Base-by-base conservation (phyloP, 1,140 invertebrate genomes). In the Brachionus angularis region DNA sequence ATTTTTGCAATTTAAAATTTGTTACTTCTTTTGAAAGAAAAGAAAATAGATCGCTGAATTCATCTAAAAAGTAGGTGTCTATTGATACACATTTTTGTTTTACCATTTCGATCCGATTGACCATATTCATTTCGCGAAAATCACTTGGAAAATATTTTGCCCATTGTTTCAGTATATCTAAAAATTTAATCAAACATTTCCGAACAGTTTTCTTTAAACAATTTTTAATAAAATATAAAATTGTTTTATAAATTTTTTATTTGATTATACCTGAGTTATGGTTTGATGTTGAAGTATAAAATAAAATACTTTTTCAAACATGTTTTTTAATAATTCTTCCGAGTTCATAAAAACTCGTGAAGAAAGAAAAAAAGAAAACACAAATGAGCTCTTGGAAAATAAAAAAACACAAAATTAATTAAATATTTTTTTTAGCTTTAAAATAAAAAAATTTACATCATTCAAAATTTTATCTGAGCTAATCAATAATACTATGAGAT, bases 401-500 rank as follows among this genome's bases (percentile, higher is more conserved):
- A 34, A 34, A 34, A 4, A 34, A 34, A 12, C 4, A 4, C 33
- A 5, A n/a, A n/a, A n/a, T n/a, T n/a, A n/a, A n/a, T n/a, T n/a
- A n/a, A n/a, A n/a, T n/a, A n/a, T n/a, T n/a, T n/a, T n/a, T n/a
- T n/a, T n/a, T n/a, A n/a, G n/a, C n/a, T n/a, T n/a, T n/a, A n/a
- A n/a, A n/a, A n/a, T n/a, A n/a, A n/a, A n/a, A n/a, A n/a, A 18
- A 18, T 16, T 64, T 67, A 67, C 62, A 46, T 67, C 62, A 50
- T 34, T 34, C n/a, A 67, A 16, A 47, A 67, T 46, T 1, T 34
- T 39, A 29, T 67, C 47, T 8, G 62, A 67, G 18, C 62, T 67
- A 27, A 67, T 50, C 29, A 67, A 23, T 18, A 67, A 12, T 3
- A 50, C 42, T 3, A 47, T 14, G 8, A 67, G 16, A 36, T 67